Evolutionary conservation across 2,797 vertebrate species (phyloP), one percentile per base, ranked within the genome.

Genomic region (Argya squamiceps): DNA sequence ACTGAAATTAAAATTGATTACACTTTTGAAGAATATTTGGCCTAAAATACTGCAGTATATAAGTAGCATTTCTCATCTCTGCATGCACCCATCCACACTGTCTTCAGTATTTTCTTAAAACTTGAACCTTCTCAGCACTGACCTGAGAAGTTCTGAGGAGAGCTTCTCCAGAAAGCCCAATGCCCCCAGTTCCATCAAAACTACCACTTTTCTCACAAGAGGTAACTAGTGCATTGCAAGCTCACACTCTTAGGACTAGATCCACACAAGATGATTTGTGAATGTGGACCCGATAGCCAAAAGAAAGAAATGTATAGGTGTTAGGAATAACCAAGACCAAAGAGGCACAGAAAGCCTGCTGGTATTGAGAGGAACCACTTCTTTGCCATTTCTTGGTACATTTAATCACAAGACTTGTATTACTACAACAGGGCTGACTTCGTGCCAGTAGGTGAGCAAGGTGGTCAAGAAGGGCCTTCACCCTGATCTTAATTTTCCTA

Each of bases 1-100:
- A 64, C 41, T 58, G 75, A 75, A 87, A 64, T 74, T 77, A 63
- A 88, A 92, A 82, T 22, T 63, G 8, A 81, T 95, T 71, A 73
- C 13, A 56, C 41, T 94, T 92, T 24, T 70, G 75, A 70, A 93
- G 91, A 87, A 74, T 32, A 67, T 11, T 46, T 58, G 30, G 34
- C 19, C 30, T 49, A 73, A 93, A 94, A 68, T 77, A 64, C 11
- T 74, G 15, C 39, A 59, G 70, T 46, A 78, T 20, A 6, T 34
- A 77, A 82, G 39, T 6, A 32, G 46, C 43, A 65, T 79, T 92
- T 77, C 55, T 32, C 52, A 49, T 36, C 49, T 67, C 26, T 89
- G 44, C 43, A 60, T 0, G 0, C 32, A 37, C 15, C 27, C n/a
- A 47, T 64, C 34, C 44, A 29, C 10, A 12, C 50, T 58, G 27